Base-by-base conservation (phyloP, 2,888 invertebrate species). In the Stomorhina lunata region DNA sequence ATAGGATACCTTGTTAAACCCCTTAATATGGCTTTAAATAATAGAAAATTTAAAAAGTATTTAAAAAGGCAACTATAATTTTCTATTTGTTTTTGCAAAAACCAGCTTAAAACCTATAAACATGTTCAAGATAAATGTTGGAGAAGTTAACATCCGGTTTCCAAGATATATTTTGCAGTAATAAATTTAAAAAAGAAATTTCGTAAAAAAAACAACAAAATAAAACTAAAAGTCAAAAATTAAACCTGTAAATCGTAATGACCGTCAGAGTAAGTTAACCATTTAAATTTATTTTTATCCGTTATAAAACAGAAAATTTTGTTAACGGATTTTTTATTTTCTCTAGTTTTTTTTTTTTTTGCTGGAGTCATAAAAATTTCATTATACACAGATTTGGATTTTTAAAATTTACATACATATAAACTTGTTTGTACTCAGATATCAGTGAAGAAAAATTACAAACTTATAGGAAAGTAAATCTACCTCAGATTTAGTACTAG, bases 281-380 rank as follows among this genome's bases (percentile, higher is more conserved):
- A 32, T 22, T 3, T 66, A 9, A 20, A 48, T 27, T 7, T 37
- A 2, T 22, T 55, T 53, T 37, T 12, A 12, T 5, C 69, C 43
- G 43, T 69, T 69, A 43, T 55, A 55, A 68, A 25, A 68, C n/a
- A 37, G 40, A 53, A 15, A 22, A 20, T 9, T 57, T 59, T 34
- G 57, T 45, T 20, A 61, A 48, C 59, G 48, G 45, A 9, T 43
- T 2, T 25, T 32, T 22, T 59, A n/a, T 17, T 45, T 34, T 29
- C n/a, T 27, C 6, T 50, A 25, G 25, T 61, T 15, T 61, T 1
- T n/a, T 22, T 37, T 43, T 29, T 32, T 32, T 43, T 55, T 20
- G 15, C n/a, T 25, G 17, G 2, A 22, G n/a, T 37, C 40, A 65
- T 55, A 59, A 48, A 27, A 72, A 27, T 48, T 53, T 53, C 27